Evolutionary conservation across 2,113 vertebrate genomes (phyloP), one percentile per base, ranked within the genome.

Genomic region (Siphamia tubifer): DNA sequence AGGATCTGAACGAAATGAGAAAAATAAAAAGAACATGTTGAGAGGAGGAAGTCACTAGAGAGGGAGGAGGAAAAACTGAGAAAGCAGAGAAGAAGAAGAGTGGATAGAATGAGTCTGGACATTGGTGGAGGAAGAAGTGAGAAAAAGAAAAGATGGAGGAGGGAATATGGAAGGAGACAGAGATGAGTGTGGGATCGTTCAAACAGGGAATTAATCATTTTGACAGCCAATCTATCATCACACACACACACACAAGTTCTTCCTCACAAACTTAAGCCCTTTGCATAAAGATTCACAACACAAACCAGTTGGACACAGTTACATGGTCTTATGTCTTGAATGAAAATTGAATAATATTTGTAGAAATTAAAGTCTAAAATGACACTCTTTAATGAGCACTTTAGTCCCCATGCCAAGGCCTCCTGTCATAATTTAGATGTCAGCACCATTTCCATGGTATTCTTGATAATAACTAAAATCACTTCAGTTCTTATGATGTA

Each of bases 181-280:
- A 77, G 73, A 40, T 57, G 62, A 75, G 12, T 20, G 20, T 5
- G 23, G 24, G 79, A 75, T 79, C 68, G 63, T 31, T 67, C 49
- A 62, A 62, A 70, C 54, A 39, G 60, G 24, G 63, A 77, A 82
- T 82, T 68, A 71, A 80, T 82, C 72, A 80, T 80, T 77, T 55
- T 77, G 79, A 78, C 76, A 79, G 64, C 65, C 25, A 49, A 39
- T 66, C 48, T 43, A 16, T 55, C 58, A 27, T 13, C 21, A n/a
- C 58, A 56, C 35, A 36, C 51, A 73, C 11, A 44, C 16, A 63
- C 36, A 42, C 25, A n/a, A n/a, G 45, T 20, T 31, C 36, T 47
- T 23, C 19, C 13, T 54, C 47, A 38, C 21, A 9, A 31, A 38
- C 43, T 54, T 42, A 34, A 32, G 24, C 38, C 45, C 43, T 35